A percentile compares a stretch with the other conserved stretches of the same genome.
Conservation (phyloP, 2,797 vertebrate genomes). For the Centropyge bicolor region DNA sequence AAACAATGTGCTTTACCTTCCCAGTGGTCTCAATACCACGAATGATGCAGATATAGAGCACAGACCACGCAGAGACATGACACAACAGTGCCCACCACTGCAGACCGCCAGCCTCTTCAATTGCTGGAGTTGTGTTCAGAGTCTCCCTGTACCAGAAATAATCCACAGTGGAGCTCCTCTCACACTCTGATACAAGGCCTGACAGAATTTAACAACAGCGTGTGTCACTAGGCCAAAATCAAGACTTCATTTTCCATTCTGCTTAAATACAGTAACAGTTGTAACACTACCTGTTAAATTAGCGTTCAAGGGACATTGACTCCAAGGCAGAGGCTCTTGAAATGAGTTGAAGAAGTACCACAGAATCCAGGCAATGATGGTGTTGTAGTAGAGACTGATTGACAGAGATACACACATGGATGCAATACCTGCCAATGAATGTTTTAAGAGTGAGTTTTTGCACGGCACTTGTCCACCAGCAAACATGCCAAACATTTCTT, state of each 20-base stretch:
- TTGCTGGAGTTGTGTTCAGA: constrained; percentile 87
- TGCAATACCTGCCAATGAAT: constrained; percentile 84
- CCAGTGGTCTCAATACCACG: constrained; percentile 95
- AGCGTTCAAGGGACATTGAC: constrained; percentile 83
- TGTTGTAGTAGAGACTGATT: constrained; percentile 93
- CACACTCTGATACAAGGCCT: constrained; percentile 88
- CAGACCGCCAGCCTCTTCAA: constrained; percentile 84
- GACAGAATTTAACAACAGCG: constrained; percentile 26
- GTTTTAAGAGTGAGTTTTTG: not conserved
- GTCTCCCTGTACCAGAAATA: constrained; percentile 96
- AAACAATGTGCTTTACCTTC: constrained; percentile 84
- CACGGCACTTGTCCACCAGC: not conserved
- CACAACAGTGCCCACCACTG: constrained; percentile 91
- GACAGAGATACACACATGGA: constrained; percentile 91
- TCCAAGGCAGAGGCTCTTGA: constrained; percentile 93
- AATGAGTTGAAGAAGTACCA: constrained; percentile 98
- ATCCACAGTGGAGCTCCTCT: constrained; percentile 90
- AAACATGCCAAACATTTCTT: constrained; percentile 52
- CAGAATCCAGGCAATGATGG: constrained; percentile 93
- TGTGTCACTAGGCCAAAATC: not conserved
- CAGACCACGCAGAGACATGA: constrained; percentile 88
- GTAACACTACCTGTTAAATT: constrained; percentile 85
- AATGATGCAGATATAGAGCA: constrained; percentile 90
- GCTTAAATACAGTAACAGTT: not conserved
- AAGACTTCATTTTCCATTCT: not conserved